A percentile compares a stretch with the other conserved stretches of the same genome.
Conservation (phyloP, 2,888 invertebrate genomes). For the Eudemis profundana region DNA sequence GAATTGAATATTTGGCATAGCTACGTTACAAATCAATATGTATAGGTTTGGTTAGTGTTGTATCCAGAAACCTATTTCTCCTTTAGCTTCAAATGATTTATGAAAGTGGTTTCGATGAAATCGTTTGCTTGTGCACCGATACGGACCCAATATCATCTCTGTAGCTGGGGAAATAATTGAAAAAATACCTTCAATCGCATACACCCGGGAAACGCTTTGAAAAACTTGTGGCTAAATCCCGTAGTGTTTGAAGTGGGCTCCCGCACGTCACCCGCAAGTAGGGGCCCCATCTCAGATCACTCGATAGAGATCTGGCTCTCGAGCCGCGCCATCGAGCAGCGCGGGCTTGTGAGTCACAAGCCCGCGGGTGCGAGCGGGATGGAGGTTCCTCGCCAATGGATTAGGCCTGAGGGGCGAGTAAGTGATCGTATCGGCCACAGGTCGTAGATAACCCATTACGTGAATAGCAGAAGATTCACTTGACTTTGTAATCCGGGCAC, state of each 20-base stretch:
- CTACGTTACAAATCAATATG: too few relatives aligned
- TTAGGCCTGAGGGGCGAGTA: slow-evolving; percentile 22
- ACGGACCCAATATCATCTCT: too few relatives aligned
- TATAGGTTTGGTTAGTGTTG: too few relatives aligned
- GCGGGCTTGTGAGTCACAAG: neutral
- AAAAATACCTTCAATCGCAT: slow-evolving; percentile 16
- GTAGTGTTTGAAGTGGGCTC: slow-evolving; percentile 26
- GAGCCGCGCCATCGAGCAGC: slow-evolving; percentile 26
- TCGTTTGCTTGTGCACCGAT: too few relatives aligned
- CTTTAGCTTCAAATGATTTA: neutral
- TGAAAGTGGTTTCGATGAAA: too few relatives aligned
- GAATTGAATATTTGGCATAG: too few relatives aligned
- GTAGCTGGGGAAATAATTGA: slow-evolving; percentile 4
- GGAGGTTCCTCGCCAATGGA: slow-evolving; percentile 25
- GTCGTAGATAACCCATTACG: slow-evolving; percentile 11
- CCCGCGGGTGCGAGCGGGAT: neutral
- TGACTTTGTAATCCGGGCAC: slow-evolving; percentile 1
- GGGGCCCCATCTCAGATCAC: slow-evolving; percentile 13
- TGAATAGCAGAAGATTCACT: slow-evolving; percentile 18
- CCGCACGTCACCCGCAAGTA: slow-evolving; percentile 28
- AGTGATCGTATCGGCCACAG: slow-evolving; percentile 29
- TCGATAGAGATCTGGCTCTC: slow-evolving; percentile 25
- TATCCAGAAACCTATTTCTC: too few relatives aligned
- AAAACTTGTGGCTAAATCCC: neutral
- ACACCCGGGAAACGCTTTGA: slow-evolving; percentile 6